Conservation (phyloP, 2,113 vertebrate genomes). For the Amphilophus citrinellus region DNA sequence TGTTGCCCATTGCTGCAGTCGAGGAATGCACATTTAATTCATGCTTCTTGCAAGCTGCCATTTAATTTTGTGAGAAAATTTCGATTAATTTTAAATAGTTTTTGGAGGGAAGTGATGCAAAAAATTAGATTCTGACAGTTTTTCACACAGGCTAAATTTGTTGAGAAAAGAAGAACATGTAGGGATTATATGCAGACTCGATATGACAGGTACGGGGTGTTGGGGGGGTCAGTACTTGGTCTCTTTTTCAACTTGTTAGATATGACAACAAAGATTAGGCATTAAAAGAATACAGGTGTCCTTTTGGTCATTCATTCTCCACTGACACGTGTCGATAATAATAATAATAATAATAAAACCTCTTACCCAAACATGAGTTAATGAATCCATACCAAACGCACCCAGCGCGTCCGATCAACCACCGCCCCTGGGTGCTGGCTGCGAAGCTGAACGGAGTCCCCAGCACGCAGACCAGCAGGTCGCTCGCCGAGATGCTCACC, state of each 20-base stretch:
- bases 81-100: not conserved
- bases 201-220: not conserved
- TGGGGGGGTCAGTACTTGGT: not conserved
- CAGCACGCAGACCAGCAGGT: conserved; percentile 83
- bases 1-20: conserved; percentile 3
- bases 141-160: not conserved
- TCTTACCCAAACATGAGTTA: conserved; percentile 85
- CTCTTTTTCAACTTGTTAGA: not conserved
- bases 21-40: not conserved
- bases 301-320: not conserved
- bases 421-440: conserved; percentile 81
- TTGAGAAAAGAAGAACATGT: not conserved
- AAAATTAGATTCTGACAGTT: not conserved
- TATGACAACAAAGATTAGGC: not conserved
- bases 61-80: not conserved
- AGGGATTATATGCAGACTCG: not conserved
- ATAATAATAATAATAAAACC: not conserved
- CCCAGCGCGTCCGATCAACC: conserved; percentile 83
- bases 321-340: not conserved
- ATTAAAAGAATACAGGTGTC: not conserved
- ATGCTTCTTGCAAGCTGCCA: not conserved
- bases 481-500: conserved; percentile 84
- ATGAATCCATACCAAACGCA: conserved; percentile 88
- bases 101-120: not conserved
- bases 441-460: conserved; percentile 85